Base-by-base conservation (phyloP, 2,888 invertebrate genomes). In the Agrenia bidenticulata region DNA sequence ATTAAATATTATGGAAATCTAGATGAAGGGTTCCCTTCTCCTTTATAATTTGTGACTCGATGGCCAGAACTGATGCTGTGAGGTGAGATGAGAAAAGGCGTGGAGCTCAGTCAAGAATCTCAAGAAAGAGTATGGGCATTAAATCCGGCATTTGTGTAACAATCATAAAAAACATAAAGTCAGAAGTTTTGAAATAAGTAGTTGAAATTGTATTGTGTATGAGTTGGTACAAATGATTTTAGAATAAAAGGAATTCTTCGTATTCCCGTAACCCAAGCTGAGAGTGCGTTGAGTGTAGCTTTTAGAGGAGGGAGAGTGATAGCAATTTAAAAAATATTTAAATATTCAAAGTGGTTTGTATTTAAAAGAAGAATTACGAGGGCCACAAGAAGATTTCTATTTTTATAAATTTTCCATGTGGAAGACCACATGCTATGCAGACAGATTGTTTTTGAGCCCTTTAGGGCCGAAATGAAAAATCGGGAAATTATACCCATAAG, bases 361-460 rank as follows among this genome's bases (percentile, higher is more conserved):
- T 45, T 45, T 45, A 45, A 19, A 19, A 53, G 56, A 45, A 45
- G 45, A 45, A 19, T 45, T 45, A 45, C n/a, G 67, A 67, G 64
- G 68, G 66, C 62, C 64, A 61, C 61, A 66, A 63, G 61, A 65
- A 63, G 61, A 62, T 63, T 59, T 67, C 72, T 74, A 72, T 72
- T 71, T 69, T 70, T 73, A 69, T 73, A 73, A 73, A 69, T 64
- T 67, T 69, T 37, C 58, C 59, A 49, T 63, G 60, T 58, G 61
- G 62, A 60, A 61, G 76, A 73, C 76, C 73, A 63, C 76, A 72
- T 74, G 72, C 67, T 56, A 66, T 50, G 74, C 66, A 61, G 72
- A 73, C 76, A 76, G 76, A 76, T 76, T 76, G 76, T 74, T 76
- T 76, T 75, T 72, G 67, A 69, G 68, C 70, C 76, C 73, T 73